phyloP scores from a whole-genome alignment of 2,797 vertebrate species.

The Clarias laeviceps region DNA sequence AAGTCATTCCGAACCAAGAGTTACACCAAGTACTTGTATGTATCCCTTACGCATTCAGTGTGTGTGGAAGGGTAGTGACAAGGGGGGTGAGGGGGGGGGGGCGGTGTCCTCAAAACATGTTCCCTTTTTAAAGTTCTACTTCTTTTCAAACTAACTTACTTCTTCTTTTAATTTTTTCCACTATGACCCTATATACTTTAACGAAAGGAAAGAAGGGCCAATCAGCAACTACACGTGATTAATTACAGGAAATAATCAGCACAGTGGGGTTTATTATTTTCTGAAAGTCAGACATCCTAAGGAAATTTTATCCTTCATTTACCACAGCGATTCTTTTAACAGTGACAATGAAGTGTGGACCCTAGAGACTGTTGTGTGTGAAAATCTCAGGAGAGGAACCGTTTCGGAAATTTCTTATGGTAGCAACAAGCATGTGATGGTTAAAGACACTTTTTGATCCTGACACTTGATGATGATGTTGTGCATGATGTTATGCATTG shows the following conservation, averaged over 20 bases:
- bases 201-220: background rate
- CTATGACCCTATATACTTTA: background rate
- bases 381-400: too few species aligned
- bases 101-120: background rate
- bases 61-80: background rate
- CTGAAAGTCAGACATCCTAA: background rate
- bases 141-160: background rate
- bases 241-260: background rate
- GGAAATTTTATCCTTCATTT: background rate
- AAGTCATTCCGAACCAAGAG: background rate
- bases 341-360: background rate
- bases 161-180: background rate
- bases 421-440: too few species aligned
- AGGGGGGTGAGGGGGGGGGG: too few species aligned
- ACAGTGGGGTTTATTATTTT: background rate
- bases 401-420: too few species aligned
- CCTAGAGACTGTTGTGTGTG: too few species aligned
- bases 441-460: too few species aligned
- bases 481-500: too few species aligned
- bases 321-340: background rate
- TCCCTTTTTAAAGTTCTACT: constrained; percentile 17
- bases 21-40: background rate
- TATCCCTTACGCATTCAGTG: background rate
- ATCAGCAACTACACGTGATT: background rate
- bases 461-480: too few species aligned